Evolutionary conservation across 2,888 invertebrate species (phyloP).

Genomic region (Amphiduros pacificus): DNA sequence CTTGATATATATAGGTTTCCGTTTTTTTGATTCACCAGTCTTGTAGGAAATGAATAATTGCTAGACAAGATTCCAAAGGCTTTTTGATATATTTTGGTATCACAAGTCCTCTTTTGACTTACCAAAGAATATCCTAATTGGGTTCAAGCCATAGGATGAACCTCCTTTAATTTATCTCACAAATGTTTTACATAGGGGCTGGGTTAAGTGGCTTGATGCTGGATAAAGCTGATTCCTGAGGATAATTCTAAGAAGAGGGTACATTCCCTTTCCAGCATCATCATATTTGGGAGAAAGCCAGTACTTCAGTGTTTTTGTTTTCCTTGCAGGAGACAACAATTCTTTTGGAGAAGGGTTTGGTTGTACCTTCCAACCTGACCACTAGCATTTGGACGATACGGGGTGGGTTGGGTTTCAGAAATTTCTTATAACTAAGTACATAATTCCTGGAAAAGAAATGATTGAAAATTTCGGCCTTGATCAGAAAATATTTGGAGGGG

Average conservation of each 20-base stretch:
- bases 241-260: background rate
- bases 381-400: background rate
- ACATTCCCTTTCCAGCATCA: background rate
- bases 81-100: background rate
- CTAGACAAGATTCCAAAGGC: background rate
- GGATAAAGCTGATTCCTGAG: background rate
- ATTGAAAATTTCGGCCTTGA: background rate
- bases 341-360: background rate
- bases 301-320: background rate
- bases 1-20: background rate
- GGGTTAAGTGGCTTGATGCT: no score
- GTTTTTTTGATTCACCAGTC: background rate
- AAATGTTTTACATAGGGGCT: no score
- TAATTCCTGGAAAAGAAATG: background rate
- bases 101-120: no score
- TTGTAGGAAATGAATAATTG: background rate
- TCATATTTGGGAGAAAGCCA: background rate
- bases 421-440: background rate
- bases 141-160: no score
- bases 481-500: background rate
- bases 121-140: no score
- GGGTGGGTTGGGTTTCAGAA: background rate
- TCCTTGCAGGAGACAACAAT: background rate
- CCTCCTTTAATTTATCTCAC: no score
- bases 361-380: conserved; percentile 3